phyloP scores from a whole-genome alignment of 2,797 vertebrate genomes.

The Lagocephalus sceleratus region DNA sequence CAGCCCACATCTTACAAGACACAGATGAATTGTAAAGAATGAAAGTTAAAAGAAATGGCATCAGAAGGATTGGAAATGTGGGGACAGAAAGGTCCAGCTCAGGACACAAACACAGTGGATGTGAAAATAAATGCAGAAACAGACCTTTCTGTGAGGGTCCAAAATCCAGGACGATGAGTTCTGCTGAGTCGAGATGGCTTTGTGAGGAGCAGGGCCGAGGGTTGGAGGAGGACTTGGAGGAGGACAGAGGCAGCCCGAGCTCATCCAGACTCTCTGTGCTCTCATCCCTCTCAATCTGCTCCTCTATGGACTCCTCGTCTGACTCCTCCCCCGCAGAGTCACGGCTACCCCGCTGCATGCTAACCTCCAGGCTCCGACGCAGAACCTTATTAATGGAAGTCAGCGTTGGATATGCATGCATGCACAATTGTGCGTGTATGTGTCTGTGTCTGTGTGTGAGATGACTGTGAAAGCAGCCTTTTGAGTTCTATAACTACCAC shows the following conservation, averaged over 20 bases:
- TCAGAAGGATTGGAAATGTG: too few species aligned
- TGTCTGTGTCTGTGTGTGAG: neutral
- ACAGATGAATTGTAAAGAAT: too few species aligned
- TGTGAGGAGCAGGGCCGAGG: conserved; percentile 43
- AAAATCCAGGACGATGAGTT: conserved; percentile 83
- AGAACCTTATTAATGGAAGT: conserved; percentile 74
- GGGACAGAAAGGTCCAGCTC: too few species aligned
- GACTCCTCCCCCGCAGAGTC: conserved; percentile 81
- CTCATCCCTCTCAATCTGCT: conserved; percentile 79
- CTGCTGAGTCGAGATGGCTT: conserved; percentile 56
- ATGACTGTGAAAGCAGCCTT: conserved; percentile 12
- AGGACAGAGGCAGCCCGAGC: conserved; percentile 65
- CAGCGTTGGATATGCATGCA: conserved; percentile 23
- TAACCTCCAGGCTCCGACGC: conserved; percentile 81
- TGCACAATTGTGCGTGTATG: conserved; percentile 10
- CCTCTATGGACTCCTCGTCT: conserved; percentile 87
- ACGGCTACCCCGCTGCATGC: conserved; percentile 68
- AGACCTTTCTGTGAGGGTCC: conserved; percentile 80
- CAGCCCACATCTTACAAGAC: too few species aligned
- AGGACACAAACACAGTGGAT: neutral
- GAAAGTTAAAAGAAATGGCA: too few species aligned
- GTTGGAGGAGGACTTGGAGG: conserved; percentile 61
- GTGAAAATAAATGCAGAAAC: conserved; percentile 16
- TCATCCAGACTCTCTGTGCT: conserved; percentile 71
- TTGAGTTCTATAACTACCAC: conserved; percentile 14